A percentile compares a stretch with the other conserved stretches of the same genome.
These are phyloP conservation scores for Sepioteuthis lessoniana DNA, from an alignment of 2,888 invertebrate species.

Conservation along the genomic window DNA sequence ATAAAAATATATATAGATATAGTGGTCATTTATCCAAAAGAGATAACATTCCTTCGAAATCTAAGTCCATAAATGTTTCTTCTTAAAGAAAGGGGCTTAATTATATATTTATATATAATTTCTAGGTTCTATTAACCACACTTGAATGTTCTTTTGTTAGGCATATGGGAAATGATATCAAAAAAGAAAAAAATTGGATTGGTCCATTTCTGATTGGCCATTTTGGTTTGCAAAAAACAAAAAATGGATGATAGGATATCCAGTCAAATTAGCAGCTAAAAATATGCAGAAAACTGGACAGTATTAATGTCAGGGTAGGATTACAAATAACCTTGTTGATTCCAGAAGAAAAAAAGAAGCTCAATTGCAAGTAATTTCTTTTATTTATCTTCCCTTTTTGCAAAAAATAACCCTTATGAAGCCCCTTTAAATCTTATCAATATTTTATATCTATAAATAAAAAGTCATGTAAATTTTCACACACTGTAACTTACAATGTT, in stretches of 20 bases:
- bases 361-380: too few species aligned
- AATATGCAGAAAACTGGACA: not conserved
- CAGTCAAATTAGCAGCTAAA: not conserved
- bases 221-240: not conserved
- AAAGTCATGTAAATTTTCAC: not conserved
- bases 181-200: not conserved
- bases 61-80: not conserved
- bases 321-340: not conserved
- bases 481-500: not conserved
- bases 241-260: not conserved
- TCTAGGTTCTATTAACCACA: not conserved
- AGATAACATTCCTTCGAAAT: fast-evolving
- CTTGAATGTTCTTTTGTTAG: not conserved
- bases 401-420: not conserved
- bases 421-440: not conserved
- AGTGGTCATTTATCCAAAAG: not conserved
- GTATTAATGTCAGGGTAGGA: not conserved
- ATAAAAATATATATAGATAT: not conserved
- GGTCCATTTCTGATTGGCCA: not conserved
- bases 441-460: not conserved
- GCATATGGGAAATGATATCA: not conserved
- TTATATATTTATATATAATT: not conserved
- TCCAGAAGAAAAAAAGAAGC: not conserved
- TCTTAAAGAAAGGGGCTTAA: not conserved
- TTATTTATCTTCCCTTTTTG: too few species aligned